Conservation (phyloP, 2,113 vertebrate genomes). For the Hiodon alosoides region DNA sequence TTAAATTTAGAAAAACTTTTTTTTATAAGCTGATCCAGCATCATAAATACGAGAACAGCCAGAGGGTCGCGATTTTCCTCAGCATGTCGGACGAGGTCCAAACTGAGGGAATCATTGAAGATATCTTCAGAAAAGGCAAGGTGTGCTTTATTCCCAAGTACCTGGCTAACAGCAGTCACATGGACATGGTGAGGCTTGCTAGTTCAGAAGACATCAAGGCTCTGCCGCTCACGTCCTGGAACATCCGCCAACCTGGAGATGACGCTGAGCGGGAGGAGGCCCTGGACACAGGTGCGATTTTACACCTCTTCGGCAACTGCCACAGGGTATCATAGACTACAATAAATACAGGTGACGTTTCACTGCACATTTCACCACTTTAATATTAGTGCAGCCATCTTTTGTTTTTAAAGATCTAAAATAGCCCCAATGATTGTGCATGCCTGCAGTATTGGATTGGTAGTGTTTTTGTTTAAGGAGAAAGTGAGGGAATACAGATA, state of each 20-base stretch:
- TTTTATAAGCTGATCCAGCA: conserved; percentile 70
- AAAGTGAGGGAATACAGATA: no score
- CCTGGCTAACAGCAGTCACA: conserved; percentile 65
- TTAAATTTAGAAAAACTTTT: not conserved
- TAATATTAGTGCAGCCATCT: no score
- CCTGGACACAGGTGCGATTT: conserved; percentile 65
- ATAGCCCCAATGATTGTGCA: no score
- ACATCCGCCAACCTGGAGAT: conserved; percentile 78
- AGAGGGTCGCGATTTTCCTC: conserved; percentile 81
- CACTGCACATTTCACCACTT: not conserved
- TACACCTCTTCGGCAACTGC: not conserved
- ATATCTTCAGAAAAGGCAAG: conserved; percentile 76
- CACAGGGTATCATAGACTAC: not conserved
- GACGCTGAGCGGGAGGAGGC: conserved; percentile 78
- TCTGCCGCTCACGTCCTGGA: conserved; percentile 82
- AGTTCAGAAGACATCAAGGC: conserved; percentile 70
- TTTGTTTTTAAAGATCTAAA: no score
- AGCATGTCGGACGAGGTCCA: conserved; percentile 85
- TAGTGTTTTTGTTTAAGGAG: no score
- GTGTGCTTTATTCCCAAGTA: conserved; percentile 88
- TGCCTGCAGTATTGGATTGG: no score
- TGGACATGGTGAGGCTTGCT: conserved; percentile 85
- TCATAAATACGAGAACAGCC: conserved; percentile 67
- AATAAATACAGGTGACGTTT: not conserved
- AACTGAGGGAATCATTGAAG: conserved; percentile 76